Base-by-base conservation (phyloP, 1,140 invertebrate genomes). In the Colletes gigas region DNA sequence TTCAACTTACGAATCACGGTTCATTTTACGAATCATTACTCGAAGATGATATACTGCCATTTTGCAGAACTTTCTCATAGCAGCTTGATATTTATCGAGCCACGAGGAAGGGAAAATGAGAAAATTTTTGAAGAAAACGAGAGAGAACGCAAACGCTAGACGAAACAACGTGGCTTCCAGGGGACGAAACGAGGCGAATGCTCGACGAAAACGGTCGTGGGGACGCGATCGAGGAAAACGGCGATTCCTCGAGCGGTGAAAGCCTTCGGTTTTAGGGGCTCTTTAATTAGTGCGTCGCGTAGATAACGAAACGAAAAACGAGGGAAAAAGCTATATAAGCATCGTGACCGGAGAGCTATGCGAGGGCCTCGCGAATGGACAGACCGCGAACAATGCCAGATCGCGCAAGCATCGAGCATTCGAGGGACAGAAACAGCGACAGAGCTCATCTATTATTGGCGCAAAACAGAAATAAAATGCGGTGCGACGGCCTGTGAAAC, bases 401-500 rank as follows among this genome's bases (percentile, higher is more conserved):
- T 81, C 55, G 69, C 60, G 44, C 75, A 82, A 21, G 75, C 65
- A 74, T 69, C 52, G 66, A 60, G 65, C 63, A 47, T 70, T 62
- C 65, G 82, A 54, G 63, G 59, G 81, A 74, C 80, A 78, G 84
- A 86, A 75, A 83, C 81, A 83, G 72, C 72, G 70, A 71, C 68
- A 73, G 85, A 80, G 84, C 82, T 82, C 85, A 87, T 88, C 88
- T 89, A 89, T 89, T 89, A 89, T 87, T 89, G 88, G 86, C 88
- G 84, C 88, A 88, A 88, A 88, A 82, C 83, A 89, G 81, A 89
- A 89, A 89, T 88, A 89, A 89, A 89, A 87, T 88, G 81, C 80
- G 84, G 78, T 79, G 76, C 85, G 85, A 86, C 81, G 85, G 85
- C 80, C 84, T 85, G 83, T 77, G 69, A 85, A 82, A 85, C 83